These are phyloP conservation scores for Hoplodrina blanda DNA, from an alignment of 2,888 invertebrate genomes.

Conservation along the genomic window DNA sequence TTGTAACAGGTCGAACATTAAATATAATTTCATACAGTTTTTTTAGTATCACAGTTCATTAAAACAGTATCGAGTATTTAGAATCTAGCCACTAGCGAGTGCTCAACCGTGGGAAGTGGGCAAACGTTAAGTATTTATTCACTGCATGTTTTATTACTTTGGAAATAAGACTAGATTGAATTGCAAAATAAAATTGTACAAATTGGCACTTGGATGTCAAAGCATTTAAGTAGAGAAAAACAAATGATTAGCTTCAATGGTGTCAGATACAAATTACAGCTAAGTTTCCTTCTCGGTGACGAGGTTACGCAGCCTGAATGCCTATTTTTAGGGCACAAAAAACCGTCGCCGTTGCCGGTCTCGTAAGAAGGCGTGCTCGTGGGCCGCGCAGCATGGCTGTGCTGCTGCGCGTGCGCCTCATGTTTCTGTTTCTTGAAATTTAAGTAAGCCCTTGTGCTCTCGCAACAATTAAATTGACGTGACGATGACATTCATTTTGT, in stretches of 20 bases:
- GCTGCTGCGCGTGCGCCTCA: constrained; percentile 5
- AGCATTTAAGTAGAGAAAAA: constrained; percentile 21
- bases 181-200: constrained; percentile 11
- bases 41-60: constrained; percentile 58
- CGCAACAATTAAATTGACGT: constrained; percentile 42
- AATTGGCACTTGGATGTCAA: constrained; percentile 14
- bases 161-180: constrained; percentile 22
- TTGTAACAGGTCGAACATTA: constrained; percentile 68
- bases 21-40: constrained; percentile 66
- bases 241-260: constrained; percentile 17
- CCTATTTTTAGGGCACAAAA: constrained; percentile 64
- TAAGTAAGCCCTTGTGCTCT: constrained; percentile 31
- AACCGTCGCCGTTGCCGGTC: constrained; percentile 40
- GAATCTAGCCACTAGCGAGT: constrained; percentile 31
- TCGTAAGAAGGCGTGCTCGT: constrained; percentile 51
- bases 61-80: constrained; percentile 51
- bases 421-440: constrained; percentile 19
- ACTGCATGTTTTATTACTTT: constrained; percentile 21
- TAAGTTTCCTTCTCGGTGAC: constrained; percentile 47
- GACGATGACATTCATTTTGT: constrained; percentile 10
- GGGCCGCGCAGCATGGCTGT: constrained; percentile 13
- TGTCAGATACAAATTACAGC: constrained; percentile 28
- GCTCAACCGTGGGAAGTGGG: constrained; percentile 56
- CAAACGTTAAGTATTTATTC: constrained; percentile 31
- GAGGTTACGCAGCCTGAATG: constrained; percentile 63